phyloP scores from a whole-genome alignment of 2,113 vertebrate species.

The Zapus hudsonius region DNA sequence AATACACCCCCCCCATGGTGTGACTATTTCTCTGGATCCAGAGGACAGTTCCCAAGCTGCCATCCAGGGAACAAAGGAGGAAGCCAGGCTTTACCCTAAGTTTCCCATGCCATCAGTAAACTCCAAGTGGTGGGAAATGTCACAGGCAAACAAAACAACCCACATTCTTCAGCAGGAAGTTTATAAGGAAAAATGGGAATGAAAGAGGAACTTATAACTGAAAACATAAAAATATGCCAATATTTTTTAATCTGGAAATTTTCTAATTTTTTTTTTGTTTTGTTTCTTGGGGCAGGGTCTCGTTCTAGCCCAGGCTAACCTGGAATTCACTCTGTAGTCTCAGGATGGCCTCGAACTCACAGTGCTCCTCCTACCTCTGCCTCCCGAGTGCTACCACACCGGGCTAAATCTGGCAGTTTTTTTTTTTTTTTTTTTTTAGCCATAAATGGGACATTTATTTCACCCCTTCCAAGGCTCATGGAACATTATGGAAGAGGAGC shows the following conservation, averaged over 20 bases:
- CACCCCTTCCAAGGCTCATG: not conserved
- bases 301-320: no score
- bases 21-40: conserved; percentile 13
- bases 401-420: no score
- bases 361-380: no score
- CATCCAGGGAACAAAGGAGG: not conserved
- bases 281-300: no score
- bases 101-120: not conserved
- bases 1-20: not conserved
- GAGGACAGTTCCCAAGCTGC: not conserved
- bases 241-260: not conserved
- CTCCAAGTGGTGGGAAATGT: not conserved
- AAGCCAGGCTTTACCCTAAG: not conserved
- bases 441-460: not conserved
- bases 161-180: conserved; percentile 12
- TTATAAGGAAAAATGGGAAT: not conserved
- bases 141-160: not conserved
- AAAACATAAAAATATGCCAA: not conserved
- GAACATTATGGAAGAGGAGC: not conserved
- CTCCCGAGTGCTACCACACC: no score
- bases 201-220: not conserved
- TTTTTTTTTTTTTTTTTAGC: no score
- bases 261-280: no score
- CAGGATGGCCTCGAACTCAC: no score
- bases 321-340: no score